Evolutionary conservation across 2,113 vertebrate species (phyloP).

Genomic region (Amazona guildingii): DNA sequence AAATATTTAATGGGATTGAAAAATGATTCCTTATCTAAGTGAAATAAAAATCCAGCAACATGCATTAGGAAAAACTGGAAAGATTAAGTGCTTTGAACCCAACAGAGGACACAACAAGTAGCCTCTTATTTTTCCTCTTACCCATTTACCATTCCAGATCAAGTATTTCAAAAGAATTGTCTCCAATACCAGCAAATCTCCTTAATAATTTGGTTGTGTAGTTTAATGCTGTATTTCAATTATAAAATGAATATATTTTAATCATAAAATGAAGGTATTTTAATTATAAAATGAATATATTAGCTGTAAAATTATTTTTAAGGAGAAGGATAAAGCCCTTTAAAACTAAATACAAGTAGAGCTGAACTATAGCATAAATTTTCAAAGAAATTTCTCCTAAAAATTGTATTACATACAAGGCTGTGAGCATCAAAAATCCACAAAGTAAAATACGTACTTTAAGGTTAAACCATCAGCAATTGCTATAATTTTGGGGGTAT

Average conservation of each 20-base stretch:
- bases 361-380: not conserved
- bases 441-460: not conserved
- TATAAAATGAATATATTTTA: not conserved
- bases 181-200: not conserved
- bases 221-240: not conserved
- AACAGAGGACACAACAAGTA: not conserved
- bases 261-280: not conserved
- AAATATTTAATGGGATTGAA: slow-evolving; percentile 85
- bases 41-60: slow-evolving; percentile 16
- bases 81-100: not conserved
- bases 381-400: not conserved
- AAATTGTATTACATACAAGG: not conserved
- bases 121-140: not conserved
- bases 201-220: not conserved
- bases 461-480: not conserved
- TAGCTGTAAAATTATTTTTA: not conserved
- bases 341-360: not conserved
- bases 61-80: not conserved
- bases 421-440: not conserved
- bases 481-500: rapidly evolving
- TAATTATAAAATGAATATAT: not conserved
- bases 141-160: not conserved
- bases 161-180: not conserved
- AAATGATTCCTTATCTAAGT: slow-evolving; percentile 94
- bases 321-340: not conserved